Evolutionary conservation across 2,113 vertebrate species (phyloP).

Genomic region (zebrafish (Danio rerio)): DNA sequence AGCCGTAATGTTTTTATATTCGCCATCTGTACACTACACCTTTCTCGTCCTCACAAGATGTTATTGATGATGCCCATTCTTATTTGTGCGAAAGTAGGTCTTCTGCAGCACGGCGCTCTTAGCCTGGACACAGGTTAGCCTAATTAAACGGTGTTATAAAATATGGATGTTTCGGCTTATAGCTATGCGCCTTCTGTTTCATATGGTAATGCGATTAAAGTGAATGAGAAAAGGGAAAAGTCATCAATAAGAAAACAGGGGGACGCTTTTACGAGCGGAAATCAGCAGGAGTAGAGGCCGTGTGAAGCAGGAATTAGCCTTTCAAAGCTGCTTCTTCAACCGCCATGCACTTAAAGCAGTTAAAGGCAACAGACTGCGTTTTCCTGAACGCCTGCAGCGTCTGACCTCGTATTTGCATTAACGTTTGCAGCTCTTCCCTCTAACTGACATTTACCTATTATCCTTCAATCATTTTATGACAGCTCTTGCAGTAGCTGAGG

Average conservation of each 20-base stretch:
- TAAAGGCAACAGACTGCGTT: neutral
- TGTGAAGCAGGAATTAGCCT: conserved; percentile 29
- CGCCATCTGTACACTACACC: neutral
- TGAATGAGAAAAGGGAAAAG: conserved; percentile 26
- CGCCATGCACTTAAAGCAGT: conserved; percentile 14
- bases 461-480: conserved; percentile 9
- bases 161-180: conserved; percentile 50
- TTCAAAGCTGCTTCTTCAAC: conserved; percentile 25
- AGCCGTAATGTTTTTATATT: conserved; percentile 21
- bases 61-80: conserved; percentile 56
- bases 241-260: conserved; percentile 35
- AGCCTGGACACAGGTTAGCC: conserved; percentile 40
- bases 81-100: conserved; percentile 39
- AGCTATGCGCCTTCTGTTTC: conserved; percentile 35
- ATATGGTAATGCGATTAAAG: conserved; percentile 39
- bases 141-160: conserved; percentile 58
- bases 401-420: conserved; percentile 19
- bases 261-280: conserved; percentile 13
- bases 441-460: conserved; percentile 29
- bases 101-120: conserved; percentile 16
- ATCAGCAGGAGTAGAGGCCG: conserved; percentile 6
- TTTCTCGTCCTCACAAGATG: conserved; percentile 23
- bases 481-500: neutral
- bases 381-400: conserved; percentile 1
- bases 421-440: conserved; percentile 10